phyloP scores from a whole-genome alignment of 2,113 vertebrate genomes.

The Martes martes region DNA sequence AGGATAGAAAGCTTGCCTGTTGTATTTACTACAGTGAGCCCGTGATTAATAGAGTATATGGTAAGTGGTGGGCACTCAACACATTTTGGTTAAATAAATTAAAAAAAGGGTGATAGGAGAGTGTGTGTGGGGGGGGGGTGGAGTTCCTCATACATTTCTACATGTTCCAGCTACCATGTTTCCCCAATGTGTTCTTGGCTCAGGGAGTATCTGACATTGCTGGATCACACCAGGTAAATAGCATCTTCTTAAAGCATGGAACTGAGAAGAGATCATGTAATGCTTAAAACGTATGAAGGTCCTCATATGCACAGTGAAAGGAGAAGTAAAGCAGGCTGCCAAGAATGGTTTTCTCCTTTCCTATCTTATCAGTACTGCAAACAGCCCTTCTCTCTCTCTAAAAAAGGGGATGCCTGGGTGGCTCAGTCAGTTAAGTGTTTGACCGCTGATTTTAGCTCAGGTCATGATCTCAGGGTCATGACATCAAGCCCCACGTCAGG shows the following conservation, averaged over 20 bases:
- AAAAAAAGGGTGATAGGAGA: neutral
- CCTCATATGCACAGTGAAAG: neutral
- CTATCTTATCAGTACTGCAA: rapidly evolving
- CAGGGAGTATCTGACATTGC: neutral
- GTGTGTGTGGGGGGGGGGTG: neutral
- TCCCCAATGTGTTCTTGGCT: neutral
- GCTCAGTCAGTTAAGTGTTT: neutral
- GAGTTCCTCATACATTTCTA: neutral
- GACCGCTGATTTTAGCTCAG: neutral
- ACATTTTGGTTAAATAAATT: neutral
- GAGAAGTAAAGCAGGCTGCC: neutral
- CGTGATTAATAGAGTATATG: neutral
- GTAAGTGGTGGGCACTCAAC: neutral
- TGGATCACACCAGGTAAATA: neutral
- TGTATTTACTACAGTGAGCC: neutral
- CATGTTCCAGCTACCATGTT: neutral
- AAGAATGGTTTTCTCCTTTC: neutral
- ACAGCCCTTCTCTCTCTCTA: neutral
- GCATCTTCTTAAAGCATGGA: neutral
- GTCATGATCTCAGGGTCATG: neutral
- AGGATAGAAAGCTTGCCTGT: neutral
- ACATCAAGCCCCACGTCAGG: neutral
- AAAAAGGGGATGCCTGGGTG: neutral
- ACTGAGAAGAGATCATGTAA: neutral
- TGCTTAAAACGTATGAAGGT: neutral